Evolutionary conservation across 2,113 vertebrate species (phyloP), one percentile per base, ranked within the genome.

Genomic region (Physeter macrocephalus): DNA sequence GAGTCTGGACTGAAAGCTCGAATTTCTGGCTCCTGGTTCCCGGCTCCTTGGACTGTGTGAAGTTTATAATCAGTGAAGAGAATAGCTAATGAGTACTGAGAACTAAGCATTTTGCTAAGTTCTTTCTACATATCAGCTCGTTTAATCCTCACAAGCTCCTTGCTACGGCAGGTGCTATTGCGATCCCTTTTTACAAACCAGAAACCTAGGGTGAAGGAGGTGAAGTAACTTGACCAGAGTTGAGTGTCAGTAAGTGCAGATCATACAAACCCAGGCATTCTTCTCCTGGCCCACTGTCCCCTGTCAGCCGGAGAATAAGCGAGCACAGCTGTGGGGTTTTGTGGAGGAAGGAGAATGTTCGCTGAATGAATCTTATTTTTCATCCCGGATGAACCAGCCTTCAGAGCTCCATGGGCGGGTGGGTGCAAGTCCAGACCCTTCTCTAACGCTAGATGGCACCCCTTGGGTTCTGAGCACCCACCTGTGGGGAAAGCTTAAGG

Each of bases 381-480:
- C 6, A 29, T 41, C 36, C 39, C 61, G 27, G 36, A 39, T 49
- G 84, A 88, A n/a, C 10, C 34, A 52, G 13, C 15, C 41, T 10
- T 34, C 8, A 6, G 67, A 62, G 36, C 29, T 46, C 41, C 59
- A 6, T 1, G 2, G 2, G 1, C 4, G 3, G 27, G 14, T 11
- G 59, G 43, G 31, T 31, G 20, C 34, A 61, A 57, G 34, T 41
- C 31, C 29, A 61, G 52, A 66, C 9, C 8, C 57, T 34, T 41
- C 54, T 80, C 36, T 49, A 74, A 59, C 2, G 0, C 94, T 96
- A 92, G 89, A 43, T 94, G 94, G 82, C 29, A 13, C 49, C 4
- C 14, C 36, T 34, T 14, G n/a, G 67, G 54, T 77, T 78, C 86
- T 85, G 43, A 31, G 90, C 23, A 39, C 49, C 57, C 83, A 94